phyloP scores from a whole-genome alignment of 2,113 vertebrate genomes.

The Ceyx margarethae region DNA sequence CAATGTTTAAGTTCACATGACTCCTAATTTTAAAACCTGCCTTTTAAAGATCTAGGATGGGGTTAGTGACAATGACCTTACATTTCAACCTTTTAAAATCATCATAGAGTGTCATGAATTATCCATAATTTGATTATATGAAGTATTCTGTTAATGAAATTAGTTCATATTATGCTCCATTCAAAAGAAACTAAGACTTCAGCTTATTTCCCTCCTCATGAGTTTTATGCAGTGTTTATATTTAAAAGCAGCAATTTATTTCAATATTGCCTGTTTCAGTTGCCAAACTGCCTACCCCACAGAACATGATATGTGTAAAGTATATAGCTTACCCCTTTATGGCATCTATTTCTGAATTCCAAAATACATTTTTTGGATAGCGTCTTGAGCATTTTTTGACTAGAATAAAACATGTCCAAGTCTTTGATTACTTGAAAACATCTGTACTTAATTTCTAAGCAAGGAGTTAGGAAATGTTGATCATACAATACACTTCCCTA shows the following conservation, averaged over 20 bases:
- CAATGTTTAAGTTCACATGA: conserved; percentile 58
- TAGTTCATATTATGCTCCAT: conserved; percentile 40
- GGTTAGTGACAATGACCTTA: conserved; percentile 46
- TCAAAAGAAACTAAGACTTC: conserved; percentile 42
- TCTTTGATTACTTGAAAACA: conserved; percentile 55
- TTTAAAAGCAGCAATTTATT: conserved; percentile 57
- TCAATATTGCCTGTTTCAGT: conserved; percentile 36
- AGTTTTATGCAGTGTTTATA: conserved; percentile 54
- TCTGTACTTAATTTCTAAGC: conserved; percentile 59
- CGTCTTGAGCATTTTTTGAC: conserved; percentile 19
- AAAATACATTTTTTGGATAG: conserved; percentile 47
- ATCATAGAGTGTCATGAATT: conserved; percentile 19
- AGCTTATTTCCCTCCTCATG: neutral
- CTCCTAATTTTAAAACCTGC: conserved; percentile 60
- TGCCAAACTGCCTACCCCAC: conserved; percentile 57
- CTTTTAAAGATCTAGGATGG: conserved; percentile 41
- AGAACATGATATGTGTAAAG: conserved; percentile 63
- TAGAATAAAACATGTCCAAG: conserved; percentile 39
- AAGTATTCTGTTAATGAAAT: conserved; percentile 60
- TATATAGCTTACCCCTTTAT: conserved; percentile 45
- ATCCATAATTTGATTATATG: conserved; percentile 56
- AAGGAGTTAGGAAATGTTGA: neutral
- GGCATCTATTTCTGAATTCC: conserved; percentile 54
- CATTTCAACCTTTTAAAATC: conserved; percentile 50
- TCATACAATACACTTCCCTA: neutral